Conservation (phyloP, 2,113 vertebrate species). For the Uria aalge region DNA sequence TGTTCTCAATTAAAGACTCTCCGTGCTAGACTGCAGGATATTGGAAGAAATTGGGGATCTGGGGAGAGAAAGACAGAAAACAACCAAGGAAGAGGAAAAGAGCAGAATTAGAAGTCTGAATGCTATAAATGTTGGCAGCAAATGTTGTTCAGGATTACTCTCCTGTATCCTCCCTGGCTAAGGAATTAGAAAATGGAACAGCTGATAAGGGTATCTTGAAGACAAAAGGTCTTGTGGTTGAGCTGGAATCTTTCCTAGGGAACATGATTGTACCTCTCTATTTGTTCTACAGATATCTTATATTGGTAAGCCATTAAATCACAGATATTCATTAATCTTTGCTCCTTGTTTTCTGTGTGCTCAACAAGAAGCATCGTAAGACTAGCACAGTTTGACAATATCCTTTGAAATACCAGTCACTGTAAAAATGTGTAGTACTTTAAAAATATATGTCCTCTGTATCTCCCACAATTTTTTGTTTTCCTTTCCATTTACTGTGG, state of each 20-base stretch:
- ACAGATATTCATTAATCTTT: background rate
- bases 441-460: rapidly evolving
- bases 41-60: background rate
- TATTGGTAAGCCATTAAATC: background rate
- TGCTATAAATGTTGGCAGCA: background rate
- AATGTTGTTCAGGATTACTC: background rate
- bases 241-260: background rate
- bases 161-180: background rate
- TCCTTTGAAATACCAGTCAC: background rate
- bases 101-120: background rate
- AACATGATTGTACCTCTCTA: background rate
- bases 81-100: background rate
- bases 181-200: background rate
- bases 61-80: background rate
- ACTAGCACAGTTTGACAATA: background rate
- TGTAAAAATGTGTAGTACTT: background rate
- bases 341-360: background rate
- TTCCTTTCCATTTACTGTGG: background rate
- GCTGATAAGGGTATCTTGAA: background rate
- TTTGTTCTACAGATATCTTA: background rate
- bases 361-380: background rate
- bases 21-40: background rate
- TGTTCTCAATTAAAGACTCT: background rate
- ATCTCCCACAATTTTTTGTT: background rate
- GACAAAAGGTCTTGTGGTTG: background rate